Evolutionary conservation across 2,113 vertebrate genomes (phyloP).

Genomic region (Rhombomys opimus): DNA sequence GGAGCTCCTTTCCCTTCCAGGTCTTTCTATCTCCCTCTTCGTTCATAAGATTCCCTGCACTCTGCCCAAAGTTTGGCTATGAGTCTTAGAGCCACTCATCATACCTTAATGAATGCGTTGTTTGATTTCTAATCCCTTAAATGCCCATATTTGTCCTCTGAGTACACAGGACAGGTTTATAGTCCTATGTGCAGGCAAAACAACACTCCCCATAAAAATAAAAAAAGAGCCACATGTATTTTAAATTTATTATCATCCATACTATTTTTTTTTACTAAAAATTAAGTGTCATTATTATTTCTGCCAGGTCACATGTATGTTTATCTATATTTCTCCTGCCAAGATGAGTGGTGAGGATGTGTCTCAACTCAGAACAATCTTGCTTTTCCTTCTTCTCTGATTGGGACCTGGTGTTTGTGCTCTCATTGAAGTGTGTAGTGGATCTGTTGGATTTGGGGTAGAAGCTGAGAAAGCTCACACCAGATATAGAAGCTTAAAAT

Average conservation of each 20-base stretch:
- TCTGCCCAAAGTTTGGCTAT: too few relatives aligned
- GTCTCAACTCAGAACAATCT: neutral
- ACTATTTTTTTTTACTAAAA: neutral
- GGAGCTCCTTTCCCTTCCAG: too few relatives aligned
- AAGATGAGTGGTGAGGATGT: neutral
- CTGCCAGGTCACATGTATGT: neutral
- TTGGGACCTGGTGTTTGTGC: neutral
- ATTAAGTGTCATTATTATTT: neutral
- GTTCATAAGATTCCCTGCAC: too few relatives aligned
- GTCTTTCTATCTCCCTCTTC: too few relatives aligned
- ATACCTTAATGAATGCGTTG: neutral
- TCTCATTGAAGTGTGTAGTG: neutral
- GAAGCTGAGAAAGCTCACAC: too few relatives aligned
- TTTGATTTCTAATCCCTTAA: neutral
- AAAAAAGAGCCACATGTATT: neutral
- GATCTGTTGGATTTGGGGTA: too few relatives aligned
- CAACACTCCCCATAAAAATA: neutral
- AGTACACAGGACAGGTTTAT: neutral
- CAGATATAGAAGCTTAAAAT: too few relatives aligned
- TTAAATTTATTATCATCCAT: neutral
- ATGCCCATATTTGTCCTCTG: neutral
- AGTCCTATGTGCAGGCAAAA: neutral
- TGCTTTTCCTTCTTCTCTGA: neutral
- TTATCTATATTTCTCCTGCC: neutral
- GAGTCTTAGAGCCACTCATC: neutral